Evolutionary conservation across 2,113 vertebrate species (phyloP).

Genomic region (Capricornis sumatraensis): DNA sequence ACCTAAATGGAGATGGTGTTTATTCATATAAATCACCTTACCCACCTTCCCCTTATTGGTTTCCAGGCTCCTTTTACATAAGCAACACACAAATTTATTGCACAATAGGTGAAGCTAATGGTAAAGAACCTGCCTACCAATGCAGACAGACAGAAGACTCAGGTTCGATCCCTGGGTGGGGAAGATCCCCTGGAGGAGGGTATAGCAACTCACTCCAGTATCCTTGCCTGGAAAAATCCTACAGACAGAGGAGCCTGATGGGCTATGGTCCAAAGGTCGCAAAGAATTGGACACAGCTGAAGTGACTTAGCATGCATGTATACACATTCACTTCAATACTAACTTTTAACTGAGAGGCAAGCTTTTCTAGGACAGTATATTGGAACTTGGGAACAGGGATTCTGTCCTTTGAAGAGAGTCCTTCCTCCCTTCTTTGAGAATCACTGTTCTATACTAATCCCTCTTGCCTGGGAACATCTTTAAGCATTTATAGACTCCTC

Average conservation of each 20-base stretch:
- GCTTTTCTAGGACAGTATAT: not conserved
- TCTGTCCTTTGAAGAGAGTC: not conserved
- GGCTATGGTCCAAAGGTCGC: not conserved
- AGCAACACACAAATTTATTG: not conserved
- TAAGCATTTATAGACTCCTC: not conserved
- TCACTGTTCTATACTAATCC: not conserved
- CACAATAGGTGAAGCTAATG: not conserved
- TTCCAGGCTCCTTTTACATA: not conserved
- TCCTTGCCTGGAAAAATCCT: not conserved
- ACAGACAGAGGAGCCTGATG: not conserved
- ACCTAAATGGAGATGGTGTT: not conserved
- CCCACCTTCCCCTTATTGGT: not conserved
- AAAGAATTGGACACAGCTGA: not conserved
- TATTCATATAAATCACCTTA: not conserved
- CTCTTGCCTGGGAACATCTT: not conserved
- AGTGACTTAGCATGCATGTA: not conserved
- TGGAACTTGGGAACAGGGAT: not conserved
- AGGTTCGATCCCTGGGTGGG: not conserved
- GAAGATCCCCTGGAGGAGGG: not conserved
- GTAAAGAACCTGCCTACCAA: not conserved
- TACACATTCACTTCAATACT: not conserved
- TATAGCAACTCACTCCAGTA: not conserved
- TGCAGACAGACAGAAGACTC: not conserved
- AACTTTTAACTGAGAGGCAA: not conserved
- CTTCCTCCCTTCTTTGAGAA: not conserved